Evolutionary conservation across 2,113 vertebrate species (phyloP).

Genomic region (Oreochromis tanganicae): DNA sequence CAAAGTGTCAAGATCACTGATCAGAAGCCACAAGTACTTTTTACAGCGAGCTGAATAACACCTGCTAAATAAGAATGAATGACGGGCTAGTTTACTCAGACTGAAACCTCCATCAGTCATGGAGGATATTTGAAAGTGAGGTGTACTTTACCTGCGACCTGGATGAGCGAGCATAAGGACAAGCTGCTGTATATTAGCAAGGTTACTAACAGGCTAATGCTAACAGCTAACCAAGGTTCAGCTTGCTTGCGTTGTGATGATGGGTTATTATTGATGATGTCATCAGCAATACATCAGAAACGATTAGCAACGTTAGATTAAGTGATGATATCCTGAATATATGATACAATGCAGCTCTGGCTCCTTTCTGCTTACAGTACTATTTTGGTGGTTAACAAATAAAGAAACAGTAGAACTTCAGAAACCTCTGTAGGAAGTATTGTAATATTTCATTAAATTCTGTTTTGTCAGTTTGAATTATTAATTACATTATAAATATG

Average conservation of each 20-base stretch:
- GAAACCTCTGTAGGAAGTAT: not conserved
- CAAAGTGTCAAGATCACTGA: not conserved
- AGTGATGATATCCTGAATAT: not conserved
- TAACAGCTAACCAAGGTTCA: not conserved
- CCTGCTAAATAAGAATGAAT: not conserved
- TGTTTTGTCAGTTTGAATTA: not conserved
- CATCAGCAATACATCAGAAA: not conserved
- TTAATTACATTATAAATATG: not conserved
- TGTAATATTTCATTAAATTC: not conserved
- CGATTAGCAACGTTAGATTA: not conserved
- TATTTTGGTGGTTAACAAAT: not conserved
- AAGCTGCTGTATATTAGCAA: too few relatives aligned
- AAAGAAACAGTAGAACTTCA: not conserved
- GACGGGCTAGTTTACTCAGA: not conserved
- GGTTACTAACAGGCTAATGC: not conserved
- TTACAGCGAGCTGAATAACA: not conserved
- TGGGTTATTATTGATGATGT: not conserved
- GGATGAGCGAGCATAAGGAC: not conserved
- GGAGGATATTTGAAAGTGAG: not conserved
- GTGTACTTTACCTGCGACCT: not conserved
- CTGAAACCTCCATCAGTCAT: not conserved
- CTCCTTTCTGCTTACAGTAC: not conserved
- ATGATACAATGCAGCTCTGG: too few relatives aligned
- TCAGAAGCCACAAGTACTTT: not conserved
- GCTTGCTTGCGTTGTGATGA: not conserved